A percentile compares a stretch with the other conserved stretches of the same genome.
These are phyloP conservation scores for Labroides dimidiatus DNA, from an alignment of 2,797 vertebrate species.

Conservation along the genomic window DNA sequence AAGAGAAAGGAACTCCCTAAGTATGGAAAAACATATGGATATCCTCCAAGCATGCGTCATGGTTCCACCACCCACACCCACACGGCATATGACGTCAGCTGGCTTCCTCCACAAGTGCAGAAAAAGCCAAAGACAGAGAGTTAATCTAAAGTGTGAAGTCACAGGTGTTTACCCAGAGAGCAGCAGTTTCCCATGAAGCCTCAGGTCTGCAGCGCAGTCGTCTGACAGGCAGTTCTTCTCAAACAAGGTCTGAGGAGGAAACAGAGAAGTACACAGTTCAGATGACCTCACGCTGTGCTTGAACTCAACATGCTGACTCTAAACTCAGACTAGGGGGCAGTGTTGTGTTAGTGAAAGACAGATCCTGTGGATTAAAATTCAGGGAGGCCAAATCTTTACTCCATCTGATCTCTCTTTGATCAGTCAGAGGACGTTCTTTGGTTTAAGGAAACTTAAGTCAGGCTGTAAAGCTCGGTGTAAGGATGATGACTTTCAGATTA, in stretches of 20 bases:
- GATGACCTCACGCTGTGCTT: conserved; percentile 63
- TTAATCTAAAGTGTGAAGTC: conserved; percentile 37
- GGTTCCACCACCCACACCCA: conserved; percentile 77
- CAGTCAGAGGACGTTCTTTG: conserved; percentile 30
- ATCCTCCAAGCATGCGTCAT: conserved; percentile 80
- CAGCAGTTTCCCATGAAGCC: conserved; percentile 91
- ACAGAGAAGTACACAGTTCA: conserved; percentile 63
- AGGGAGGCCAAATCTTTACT: conserved; percentile 27
- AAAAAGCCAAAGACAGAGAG: conserved; percentile 36
- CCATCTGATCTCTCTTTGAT: conserved; percentile 49
- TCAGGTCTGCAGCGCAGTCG: conserved; percentile 95
- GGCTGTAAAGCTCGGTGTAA: conserved; percentile 39
- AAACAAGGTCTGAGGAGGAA: conserved; percentile 91
- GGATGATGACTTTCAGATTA: conserved; percentile 53
- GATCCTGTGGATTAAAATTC: background rate
- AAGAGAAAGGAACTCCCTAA: conserved; percentile 71
- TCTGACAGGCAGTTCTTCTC: conserved; percentile 98
- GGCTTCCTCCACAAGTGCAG: conserved; percentile 50
- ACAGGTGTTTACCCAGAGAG: conserved; percentile 88
- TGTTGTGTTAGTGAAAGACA: conserved; percentile 65
- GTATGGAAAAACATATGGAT: conserved; percentile 78
- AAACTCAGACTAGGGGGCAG: conserved; percentile 75
- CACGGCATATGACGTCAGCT: conserved; percentile 73
- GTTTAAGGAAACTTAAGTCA: conserved; percentile 51
- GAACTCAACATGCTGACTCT: conserved; percentile 19